Percentiles rank a stretch among this genome's conserved stretches.
These are phyloP conservation scores for Callipepla squamata DNA, from an alignment of 2,113 vertebrate species.

Conservation along the genomic window DNA sequence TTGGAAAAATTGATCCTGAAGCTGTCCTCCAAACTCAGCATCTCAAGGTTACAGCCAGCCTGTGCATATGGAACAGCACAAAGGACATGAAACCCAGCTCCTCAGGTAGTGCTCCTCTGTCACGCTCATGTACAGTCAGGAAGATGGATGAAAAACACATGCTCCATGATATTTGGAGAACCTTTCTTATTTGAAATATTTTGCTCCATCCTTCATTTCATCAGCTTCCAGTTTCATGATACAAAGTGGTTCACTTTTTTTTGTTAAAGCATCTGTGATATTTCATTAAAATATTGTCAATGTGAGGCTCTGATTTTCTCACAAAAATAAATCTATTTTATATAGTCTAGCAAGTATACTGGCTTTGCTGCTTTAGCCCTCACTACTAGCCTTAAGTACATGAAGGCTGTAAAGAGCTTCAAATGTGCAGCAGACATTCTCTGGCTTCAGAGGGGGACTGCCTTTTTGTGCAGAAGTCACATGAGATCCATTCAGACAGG, in stretches of 20 bases:
- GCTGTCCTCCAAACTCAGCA: conserved; percentile 40
- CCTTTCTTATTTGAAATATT: not conserved
- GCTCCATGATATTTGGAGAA: not conserved
- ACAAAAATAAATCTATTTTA: conserved; percentile 21
- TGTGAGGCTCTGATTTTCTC: not conserved
- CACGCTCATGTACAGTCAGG: conserved; percentile 5
- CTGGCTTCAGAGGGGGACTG: not conserved
- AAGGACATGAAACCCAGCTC: not conserved
- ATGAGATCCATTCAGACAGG: not conserved
- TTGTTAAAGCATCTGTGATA: not conserved
- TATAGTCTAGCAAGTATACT: not conserved
- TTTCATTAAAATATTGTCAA: conserved; percentile 52
- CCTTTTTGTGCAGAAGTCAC: conserved; percentile 22
- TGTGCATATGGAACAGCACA: not conserved
- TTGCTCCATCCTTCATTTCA: conserved; percentile 8
- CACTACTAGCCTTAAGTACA: not conserved
- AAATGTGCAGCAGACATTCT: not conserved
- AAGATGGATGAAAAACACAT: conserved; percentile 43
- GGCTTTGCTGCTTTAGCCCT: not conserved
- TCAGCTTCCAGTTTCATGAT: not conserved
- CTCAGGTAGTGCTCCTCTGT: not conserved
- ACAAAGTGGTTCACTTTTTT: not conserved
- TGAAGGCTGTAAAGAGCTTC: not conserved
- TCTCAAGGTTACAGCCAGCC: conserved; percentile 61
- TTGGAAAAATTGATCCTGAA: conserved; percentile 54